Evolutionary conservation across 2,797 vertebrate species (phyloP).

Genomic region (Sternotherus odoratus): DNA sequence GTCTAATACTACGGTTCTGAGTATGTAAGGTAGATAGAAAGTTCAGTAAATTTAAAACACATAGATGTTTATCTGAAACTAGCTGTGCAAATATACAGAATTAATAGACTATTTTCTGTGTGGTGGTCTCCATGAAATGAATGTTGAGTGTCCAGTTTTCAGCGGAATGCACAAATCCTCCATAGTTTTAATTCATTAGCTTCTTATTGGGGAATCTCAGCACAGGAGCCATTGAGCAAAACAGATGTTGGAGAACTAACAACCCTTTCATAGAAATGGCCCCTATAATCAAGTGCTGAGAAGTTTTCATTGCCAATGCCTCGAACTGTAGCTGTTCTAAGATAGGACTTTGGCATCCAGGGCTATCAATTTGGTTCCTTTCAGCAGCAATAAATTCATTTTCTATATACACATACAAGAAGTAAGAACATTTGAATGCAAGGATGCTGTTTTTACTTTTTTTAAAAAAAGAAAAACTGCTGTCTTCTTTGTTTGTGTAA

Average conservation of each 20-base stretch:
- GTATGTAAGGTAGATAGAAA: not conserved
- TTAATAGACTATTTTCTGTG: not conserved
- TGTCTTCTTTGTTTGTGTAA: conserved; percentile 71
- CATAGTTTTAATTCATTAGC: not conserved
- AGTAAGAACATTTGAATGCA: not conserved
- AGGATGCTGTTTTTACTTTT: not conserved
- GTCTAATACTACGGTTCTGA: accelerated
- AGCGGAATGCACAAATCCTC: not conserved
- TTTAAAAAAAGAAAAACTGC: conserved; percentile 65
- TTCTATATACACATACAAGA: not conserved
- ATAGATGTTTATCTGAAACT: not conserved
- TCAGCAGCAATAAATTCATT: not conserved
- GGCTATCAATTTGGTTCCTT: not conserved
- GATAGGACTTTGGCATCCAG: not conserved
- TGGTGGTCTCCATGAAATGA: not conserved
- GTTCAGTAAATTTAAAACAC: not conserved
- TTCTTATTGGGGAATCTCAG: not conserved
- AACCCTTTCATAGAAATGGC: accelerated
- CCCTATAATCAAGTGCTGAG: not conserved
- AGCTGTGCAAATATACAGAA: accelerated
- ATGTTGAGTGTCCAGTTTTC: not conserved
- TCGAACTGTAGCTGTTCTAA: not conserved
- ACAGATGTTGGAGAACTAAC: not conserved
- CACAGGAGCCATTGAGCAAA: accelerated
- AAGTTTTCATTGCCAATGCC: not conserved